A percentile compares a stretch with the other conserved stretches of the same genome.
Evolutionary conservation across 2,888 invertebrate species (phyloP).

Genomic region (Brachypterus glaber): DNA sequence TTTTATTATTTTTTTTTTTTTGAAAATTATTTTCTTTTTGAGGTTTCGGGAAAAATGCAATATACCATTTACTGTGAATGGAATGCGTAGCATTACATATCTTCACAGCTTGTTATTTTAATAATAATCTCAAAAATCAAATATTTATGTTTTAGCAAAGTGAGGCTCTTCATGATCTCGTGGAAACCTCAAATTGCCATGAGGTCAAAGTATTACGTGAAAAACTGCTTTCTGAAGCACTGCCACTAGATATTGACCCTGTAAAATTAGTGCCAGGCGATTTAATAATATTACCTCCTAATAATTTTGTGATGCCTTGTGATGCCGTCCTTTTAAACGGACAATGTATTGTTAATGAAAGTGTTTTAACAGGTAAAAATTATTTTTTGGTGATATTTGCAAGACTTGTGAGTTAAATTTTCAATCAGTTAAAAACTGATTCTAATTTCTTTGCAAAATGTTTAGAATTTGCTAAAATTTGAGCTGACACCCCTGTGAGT

Average conservation of each 20-base stretch:
- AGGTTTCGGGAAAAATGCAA: no score
- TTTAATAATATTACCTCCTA: slow-evolving; percentile 68
- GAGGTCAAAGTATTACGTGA: slow-evolving; percentile 53
- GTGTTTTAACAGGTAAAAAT: slow-evolving; percentile 75
- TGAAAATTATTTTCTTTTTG: no score
- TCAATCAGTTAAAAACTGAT: no score
- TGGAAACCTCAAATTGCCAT: slow-evolving; percentile 48
- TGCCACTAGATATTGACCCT: slow-evolving; percentile 43
- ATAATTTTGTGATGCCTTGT: slow-evolving; percentile 69
- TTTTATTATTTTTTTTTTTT: no score
- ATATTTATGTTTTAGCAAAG: slow-evolving; percentile 51
- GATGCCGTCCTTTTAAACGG: slow-evolving; percentile 82
- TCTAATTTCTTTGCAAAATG: no score
- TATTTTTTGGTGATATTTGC: background rate
- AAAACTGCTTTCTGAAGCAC: slow-evolving; percentile 41
- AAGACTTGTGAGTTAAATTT: background rate
- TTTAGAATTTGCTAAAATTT: no score
- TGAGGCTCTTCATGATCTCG: slow-evolving; percentile 56
- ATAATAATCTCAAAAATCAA: slow-evolving; percentile 1
- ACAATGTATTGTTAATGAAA: slow-evolving; percentile 87
- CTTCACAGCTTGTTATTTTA: slow-evolving; percentile 1
- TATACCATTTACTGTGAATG: no score
- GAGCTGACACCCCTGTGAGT: no score
- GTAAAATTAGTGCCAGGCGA: slow-evolving; percentile 78
- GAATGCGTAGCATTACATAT: no score